phyloP scores from a whole-genome alignment of 2,888 invertebrate genomes.

The Tipula unca region DNA sequence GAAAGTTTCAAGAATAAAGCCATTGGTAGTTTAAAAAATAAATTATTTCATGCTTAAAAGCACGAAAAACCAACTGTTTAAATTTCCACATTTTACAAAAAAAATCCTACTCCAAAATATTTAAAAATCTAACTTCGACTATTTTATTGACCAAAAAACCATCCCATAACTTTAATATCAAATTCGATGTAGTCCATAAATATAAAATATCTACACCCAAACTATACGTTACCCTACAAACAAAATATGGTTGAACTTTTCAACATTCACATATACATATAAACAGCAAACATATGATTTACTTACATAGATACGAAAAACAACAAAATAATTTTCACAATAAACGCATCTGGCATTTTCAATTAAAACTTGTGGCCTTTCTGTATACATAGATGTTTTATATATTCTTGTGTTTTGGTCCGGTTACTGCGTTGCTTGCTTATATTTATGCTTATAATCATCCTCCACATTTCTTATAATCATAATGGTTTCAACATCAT shows the following conservation, averaged over 20 bases:
- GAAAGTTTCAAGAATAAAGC: too few species aligned
- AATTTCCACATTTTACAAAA: not conserved
- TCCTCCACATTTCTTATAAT: not conserved
- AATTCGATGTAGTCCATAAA: not conserved
- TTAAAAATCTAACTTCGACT: not conserved
- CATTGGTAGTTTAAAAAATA: too few species aligned
- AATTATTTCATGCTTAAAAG: too few species aligned
- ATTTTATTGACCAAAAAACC: not conserved
- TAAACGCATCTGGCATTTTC: not conserved
- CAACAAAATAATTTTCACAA: not conserved
- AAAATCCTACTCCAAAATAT: not conserved
- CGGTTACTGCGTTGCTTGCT: not conserved
- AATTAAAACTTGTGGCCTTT: not conserved
- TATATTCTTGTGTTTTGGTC: not conserved
- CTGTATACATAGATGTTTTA: not conserved
- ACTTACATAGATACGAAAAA: not conserved
- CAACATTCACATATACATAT: not conserved
- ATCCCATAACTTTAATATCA: not conserved
- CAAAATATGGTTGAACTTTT: too few species aligned
- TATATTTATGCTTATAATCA: not conserved
- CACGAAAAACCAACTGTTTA: conserved; percentile 14
- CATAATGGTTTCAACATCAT: not conserved
- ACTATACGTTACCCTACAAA: too few species aligned
- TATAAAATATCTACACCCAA: not conserved
- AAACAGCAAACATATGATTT: not conserved